Base-by-base conservation (phyloP, 2,113 vertebrate genomes). In the Gracilinanus agilis region DNA sequence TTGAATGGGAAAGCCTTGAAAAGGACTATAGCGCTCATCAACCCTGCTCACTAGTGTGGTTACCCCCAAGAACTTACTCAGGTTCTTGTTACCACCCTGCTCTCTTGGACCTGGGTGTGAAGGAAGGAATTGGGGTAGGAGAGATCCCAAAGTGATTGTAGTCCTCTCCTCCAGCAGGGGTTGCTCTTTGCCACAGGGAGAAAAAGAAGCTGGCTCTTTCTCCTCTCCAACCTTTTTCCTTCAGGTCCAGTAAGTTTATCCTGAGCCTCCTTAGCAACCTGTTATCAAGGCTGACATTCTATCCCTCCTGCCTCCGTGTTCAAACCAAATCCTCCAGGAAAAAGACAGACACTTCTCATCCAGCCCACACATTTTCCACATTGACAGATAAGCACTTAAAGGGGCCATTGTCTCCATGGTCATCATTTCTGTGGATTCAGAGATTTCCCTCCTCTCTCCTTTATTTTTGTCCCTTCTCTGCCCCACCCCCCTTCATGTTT, bases 251-350 rank as follows among this genome's bases (percentile, higher is more conserved):
- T 53, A 24, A 91, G 25, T 67, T 55, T 90, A n/a, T 29, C n/a
- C 49, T 54, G 44, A 94, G 55, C 53, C 91, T 90, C 75, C 89
- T 90, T 0, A 91, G 54, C 75, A 89, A 49, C n/a, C n/a, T n/a
- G n/a, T n/a, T n/a, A n/a, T n/a, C n/a, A n/a, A n/a, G n/a, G n/a
- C n/a, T n/a, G n/a, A n/a, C n/a, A n/a, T n/a, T n/a, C n/a, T n/a
- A n/a, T n/a, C n/a, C n/a, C n/a, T n/a, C n/a, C n/a, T n/a, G n/a
- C 90, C 3, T 97, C 67, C 6, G 4, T 56, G 67, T 90, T 27
- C 29, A 92, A 24, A 94, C 4, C 90, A 94, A 92, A 88, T 53
- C 27, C 96, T 96, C 21, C 5, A 40, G n/a, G 34, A 83, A 83
- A 83, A 40, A 83, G 67, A 83, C 67, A 0, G 2, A 16, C 13